Conservation (phyloP, 2,113 vertebrate genomes). For the Thermophis baileyi region DNA sequence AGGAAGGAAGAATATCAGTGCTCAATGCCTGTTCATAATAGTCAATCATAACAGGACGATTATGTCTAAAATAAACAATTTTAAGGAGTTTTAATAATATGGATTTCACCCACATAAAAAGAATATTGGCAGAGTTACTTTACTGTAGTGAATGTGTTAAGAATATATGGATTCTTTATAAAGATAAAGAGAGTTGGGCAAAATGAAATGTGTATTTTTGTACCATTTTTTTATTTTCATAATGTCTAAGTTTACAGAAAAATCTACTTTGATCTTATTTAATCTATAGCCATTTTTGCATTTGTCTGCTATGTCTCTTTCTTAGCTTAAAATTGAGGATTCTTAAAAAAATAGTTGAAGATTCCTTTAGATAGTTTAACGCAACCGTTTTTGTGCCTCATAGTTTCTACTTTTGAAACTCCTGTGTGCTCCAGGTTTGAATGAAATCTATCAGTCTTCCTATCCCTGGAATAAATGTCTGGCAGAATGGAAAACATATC, state of each 20-base stretch:
- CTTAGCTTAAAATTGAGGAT: not conserved
- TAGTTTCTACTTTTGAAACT: not conserved
- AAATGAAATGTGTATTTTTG: not conserved
- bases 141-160: not conserved
- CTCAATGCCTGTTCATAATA: not conserved
- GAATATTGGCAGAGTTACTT: not conserved
- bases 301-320: not conserved
- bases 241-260: not conserved
- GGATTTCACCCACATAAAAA: not conserved
- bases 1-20: not conserved
- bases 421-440: not conserved
- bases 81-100: not conserved
- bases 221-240: not conserved
- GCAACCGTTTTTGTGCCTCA: not conserved
- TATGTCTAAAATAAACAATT: not conserved
- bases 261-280: not conserved
- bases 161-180: not conserved
- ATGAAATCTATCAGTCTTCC: not conserved
- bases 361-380: not conserved
- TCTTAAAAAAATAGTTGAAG: not conserved
- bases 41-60: not conserved
- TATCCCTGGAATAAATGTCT: not conserved
- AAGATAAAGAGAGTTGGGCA: not conserved
- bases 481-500: not conserved
- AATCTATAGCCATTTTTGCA: not conserved